Base-by-base conservation (phyloP, 2,113 vertebrate species). In the Thunnus maccoyii region DNA sequence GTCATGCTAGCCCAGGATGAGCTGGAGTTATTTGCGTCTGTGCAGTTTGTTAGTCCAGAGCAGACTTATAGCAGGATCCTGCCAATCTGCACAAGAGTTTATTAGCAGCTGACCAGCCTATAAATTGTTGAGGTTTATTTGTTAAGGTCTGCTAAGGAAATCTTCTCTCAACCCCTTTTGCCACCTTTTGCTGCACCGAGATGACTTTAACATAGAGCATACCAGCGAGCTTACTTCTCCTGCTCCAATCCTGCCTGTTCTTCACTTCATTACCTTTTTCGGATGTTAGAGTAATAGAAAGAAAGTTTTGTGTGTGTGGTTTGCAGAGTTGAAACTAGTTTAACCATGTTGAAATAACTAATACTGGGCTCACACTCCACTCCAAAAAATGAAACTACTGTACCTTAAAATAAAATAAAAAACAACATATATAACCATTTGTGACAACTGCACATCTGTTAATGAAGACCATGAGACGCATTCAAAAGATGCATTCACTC, bases 71-170 rank as follows among this genome's bases (percentile, higher is more conserved):
- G 36, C 32, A 58, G 71, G 69, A 57, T 75, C 55, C 80, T 51
- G 82, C 61, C 75, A 80, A 83, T 51, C 65, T 52, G 79, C 52
- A 82, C 64, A 50, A 30, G 25, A 7, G 60, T 80, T 88, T 71
- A 88, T 70, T 44, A 76, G 82, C 56, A 27, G 61, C 48, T 46
- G 22, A 51, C 16, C 60, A 56, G 82, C 25, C 69, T 78, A 73
- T 81, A 84, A 75, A 85, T 36, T 51, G 63, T 66, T 54, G 20
- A 70, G 66, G 41, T 68, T 66, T 84, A 76, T 82, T 80, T 78
- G 44, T 76, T 62, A 69, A 85, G 55, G 56, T 69, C 69, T 62
- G 30, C 47, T 25, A 15, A 30, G 41, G 58, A 30, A 84, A 84
- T 80, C 67, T 70, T 51, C 61, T 50, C 50, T 65, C 20, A 68